phyloP scores from a whole-genome alignment of 2,888 invertebrate genomes.

The Hirtodrosophila alboralis region DNA sequence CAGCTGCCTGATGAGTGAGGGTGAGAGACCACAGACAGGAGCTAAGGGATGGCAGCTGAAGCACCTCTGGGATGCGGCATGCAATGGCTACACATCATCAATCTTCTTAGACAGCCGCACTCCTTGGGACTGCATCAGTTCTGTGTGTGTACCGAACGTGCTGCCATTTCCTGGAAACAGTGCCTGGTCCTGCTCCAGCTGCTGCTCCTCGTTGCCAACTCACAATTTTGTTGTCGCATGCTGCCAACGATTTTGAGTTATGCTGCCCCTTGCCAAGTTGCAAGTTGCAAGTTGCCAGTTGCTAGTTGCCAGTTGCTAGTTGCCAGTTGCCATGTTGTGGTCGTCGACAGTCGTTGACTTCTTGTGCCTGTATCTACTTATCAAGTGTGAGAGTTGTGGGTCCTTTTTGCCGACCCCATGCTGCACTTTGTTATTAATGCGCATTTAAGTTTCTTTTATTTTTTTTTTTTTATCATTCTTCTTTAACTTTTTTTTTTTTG shows the following conservation, averaged over 20 bases:
- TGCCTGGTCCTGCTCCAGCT: neutral
- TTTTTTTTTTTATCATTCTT: too few species aligned
- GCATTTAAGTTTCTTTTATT: conserved; percentile 69
- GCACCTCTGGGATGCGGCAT: conserved; percentile 36
- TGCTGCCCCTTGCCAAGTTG: conserved; percentile 52
- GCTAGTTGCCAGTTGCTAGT: conserved; percentile 32
- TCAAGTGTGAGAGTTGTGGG: conserved; percentile 45
- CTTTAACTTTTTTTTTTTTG: conserved; percentile 1
- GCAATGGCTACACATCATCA: conserved; percentile 65
- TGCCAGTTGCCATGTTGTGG: conserved; percentile 52
- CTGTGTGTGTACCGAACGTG: conserved; percentile 72
- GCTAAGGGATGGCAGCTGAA: conserved; percentile 3
- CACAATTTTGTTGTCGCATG: conserved; percentile 65
- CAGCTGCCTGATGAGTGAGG: conserved; percentile 29
- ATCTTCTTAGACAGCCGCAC: conserved; percentile 73
- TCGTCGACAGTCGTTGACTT: conserved; percentile 69
- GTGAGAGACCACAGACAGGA: too few species aligned
- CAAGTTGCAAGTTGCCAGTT: conserved; percentile 26
- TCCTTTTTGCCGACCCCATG: conserved; percentile 20
- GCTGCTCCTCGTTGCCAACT: conserved; percentile 17
- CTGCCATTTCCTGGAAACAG: conserved; percentile 61
- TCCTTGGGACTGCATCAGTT: conserved; percentile 54
- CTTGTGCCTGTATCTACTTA: conserved; percentile 67
- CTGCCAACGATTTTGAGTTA: conserved; percentile 68
- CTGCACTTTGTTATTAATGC: conserved; percentile 75